Percentiles rank a stretch among this genome's conserved stretches.
Evolutionary conservation across 2,888 invertebrate species (phyloP).

Genomic region (Heteromyza rotundicornis): DNA sequence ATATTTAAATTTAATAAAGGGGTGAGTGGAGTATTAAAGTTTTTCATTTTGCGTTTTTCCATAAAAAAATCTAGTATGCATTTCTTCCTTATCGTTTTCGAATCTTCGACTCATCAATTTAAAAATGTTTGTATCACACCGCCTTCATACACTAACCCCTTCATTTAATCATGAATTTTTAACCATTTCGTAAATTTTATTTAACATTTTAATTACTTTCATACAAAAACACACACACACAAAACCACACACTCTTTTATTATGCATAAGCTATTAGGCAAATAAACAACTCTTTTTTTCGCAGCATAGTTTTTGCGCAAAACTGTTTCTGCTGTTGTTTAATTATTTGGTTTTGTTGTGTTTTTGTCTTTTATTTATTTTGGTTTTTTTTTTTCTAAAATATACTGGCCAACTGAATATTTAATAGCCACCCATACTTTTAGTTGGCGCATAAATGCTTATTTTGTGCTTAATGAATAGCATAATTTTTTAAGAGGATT

Average conservation of each 20-base stretch:
- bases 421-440: neutral
- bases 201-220: too few species aligned
- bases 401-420: neutral
- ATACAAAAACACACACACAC: neutral
- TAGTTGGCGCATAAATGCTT: neutral
- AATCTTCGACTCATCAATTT: too few species aligned
- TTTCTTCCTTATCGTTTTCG: too few species aligned
- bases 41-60: too few species aligned
- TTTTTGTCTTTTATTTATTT: neutral
- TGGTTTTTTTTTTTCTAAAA: neutral
- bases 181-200: too few species aligned
- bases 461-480: neutral
- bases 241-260: neutral
- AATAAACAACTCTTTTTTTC: neutral
- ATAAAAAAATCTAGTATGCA: too few species aligned
- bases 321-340: neutral
- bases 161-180: neutral
- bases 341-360: too few species aligned
- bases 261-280: constrained; percentile 2
- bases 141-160: too few species aligned
- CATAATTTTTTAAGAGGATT: neutral
- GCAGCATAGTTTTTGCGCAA: neutral
- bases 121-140: too few species aligned
- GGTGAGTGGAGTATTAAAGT: too few species aligned
- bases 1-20: neutral